These are phyloP conservation scores for Phrynosoma blainvillii DNA, from an alignment of 2,113 vertebrate genomes.

Conservation along the genomic window DNA sequence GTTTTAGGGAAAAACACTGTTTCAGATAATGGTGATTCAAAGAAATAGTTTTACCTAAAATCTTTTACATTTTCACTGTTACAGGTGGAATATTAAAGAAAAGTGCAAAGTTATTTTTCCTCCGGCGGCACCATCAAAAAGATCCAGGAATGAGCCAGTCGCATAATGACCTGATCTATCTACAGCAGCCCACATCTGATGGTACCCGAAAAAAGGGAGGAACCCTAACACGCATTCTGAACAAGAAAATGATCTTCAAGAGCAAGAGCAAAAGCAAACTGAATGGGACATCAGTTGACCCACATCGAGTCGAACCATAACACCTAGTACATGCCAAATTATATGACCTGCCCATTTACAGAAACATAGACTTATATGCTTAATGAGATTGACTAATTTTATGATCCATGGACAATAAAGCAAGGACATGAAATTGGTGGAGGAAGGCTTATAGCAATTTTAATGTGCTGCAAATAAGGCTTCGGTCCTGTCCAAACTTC, in stretches of 20 bases:
- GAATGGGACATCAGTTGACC: constrained; percentile 74
- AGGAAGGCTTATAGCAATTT: background rate
- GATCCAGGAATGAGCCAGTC: constrained; percentile 97
- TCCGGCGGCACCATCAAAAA: constrained; percentile 90
- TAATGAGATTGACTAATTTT: constrained; percentile 9
- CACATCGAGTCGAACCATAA: constrained; percentile 11
- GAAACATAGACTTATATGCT: constrained; percentile 22
- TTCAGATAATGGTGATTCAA: background rate
- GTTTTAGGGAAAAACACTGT: background rate
- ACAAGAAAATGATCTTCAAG: constrained; percentile 84
- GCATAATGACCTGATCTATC: constrained; percentile 92
- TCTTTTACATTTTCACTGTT: constrained; percentile 9
- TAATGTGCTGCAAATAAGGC: background rate
- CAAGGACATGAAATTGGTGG: constrained; percentile 1
- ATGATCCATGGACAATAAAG: constrained; percentile 1
- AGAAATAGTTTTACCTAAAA: background rate
- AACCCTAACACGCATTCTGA: constrained; percentile 86
- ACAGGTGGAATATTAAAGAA: constrained; percentile 90
- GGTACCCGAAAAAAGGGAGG: constrained; percentile 82
- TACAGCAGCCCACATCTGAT: constrained; percentile 82
- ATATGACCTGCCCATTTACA: constrained; percentile 64
- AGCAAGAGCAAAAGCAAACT: constrained; percentile 79
- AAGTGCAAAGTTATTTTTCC: constrained; percentile 94
- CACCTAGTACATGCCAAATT: background rate
- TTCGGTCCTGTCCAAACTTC: background rate